phyloP scores from a whole-genome alignment of 2,113 vertebrate species.

The Meleagris gallopavo region DNA sequence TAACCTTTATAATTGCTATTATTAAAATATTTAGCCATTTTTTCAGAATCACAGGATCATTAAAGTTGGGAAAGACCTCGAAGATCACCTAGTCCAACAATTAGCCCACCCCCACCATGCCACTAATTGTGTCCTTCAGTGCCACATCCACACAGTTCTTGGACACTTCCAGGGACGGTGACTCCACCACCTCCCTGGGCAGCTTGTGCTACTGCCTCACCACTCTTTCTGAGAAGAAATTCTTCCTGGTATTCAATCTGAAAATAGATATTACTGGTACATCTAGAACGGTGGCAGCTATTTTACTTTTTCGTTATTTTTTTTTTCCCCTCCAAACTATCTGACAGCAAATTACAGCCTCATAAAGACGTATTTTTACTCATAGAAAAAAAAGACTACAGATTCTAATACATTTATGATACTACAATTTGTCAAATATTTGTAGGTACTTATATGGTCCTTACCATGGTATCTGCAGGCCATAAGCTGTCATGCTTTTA shows the following conservation, averaged over 20 bases:
- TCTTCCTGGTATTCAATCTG: too few relatives aligned
- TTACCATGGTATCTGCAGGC: not conserved
- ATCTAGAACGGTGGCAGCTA: not conserved
- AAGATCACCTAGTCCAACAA: too few relatives aligned
- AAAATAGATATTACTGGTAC: not conserved
- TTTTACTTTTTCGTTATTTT: not conserved
- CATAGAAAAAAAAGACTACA: not conserved
- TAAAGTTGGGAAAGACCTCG: too few relatives aligned
- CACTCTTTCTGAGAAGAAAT: too few relatives aligned
- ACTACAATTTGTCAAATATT: not conserved
- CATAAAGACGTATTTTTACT: not conserved
- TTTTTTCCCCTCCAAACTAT: not conserved
- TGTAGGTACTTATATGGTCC: not conserved
- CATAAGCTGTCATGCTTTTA: not conserved
- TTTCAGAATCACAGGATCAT: too few relatives aligned
- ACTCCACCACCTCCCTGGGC: too few relatives aligned
- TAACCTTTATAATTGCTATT: not conserved
- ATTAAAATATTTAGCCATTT: not conserved
- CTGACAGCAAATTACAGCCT: not conserved
- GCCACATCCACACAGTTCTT: too few relatives aligned
- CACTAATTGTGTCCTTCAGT: too few relatives aligned
- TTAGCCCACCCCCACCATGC: too few relatives aligned
- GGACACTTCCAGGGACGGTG: too few relatives aligned
- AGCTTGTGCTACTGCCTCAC: too few relatives aligned
- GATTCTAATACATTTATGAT: not conserved